Conservation (phyloP, 2,113 vertebrate genomes). For the Labrus mixtus region DNA sequence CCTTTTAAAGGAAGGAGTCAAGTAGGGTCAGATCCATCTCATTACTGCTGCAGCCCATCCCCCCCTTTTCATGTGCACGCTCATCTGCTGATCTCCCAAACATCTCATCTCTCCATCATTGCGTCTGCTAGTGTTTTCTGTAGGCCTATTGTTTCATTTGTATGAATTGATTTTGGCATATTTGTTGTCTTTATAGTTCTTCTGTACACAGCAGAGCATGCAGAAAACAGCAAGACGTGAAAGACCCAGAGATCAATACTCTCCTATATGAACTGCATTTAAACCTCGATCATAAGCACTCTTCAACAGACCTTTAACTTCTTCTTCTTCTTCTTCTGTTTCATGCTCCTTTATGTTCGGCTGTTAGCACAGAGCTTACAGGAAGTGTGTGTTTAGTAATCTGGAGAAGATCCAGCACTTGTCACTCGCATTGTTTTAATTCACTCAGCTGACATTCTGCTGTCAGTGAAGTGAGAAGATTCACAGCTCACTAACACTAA, state of each 20-base stretch:
- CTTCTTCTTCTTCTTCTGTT: background rate
- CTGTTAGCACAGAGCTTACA: conserved; percentile 34
- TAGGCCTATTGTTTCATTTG: background rate
- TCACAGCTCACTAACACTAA: conserved; percentile 23
- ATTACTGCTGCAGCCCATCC: conserved; percentile 68
- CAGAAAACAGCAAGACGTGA: background rate
- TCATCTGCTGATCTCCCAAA: conserved; percentile 50
- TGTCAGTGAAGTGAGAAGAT: conserved; percentile 44
- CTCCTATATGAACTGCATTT: conserved; percentile 34
- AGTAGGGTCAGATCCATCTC: conserved; percentile 81
- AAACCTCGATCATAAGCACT: conserved; percentile 15
- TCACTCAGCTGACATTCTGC: conserved; percentile 60
- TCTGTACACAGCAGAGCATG: conserved; percentile 22
- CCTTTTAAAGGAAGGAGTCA: conserved; percentile 78
- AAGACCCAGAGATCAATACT: conserved; percentile 32
- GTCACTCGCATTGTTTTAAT: conserved; percentile 64
- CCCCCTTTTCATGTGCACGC: conserved; percentile 35
- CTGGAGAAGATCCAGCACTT: conserved; percentile 59
- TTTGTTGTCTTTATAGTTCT: background rate
- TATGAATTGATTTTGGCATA: conserved; percentile 2
- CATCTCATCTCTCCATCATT: conserved; percentile 23
- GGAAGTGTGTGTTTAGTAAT: conserved; percentile 61
- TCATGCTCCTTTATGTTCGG: background rate
- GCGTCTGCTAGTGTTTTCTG: background rate
- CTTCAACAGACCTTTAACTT: conserved; percentile 18